Base-by-base conservation (phyloP, 2,113 vertebrate genomes). In the Rynchops niger region DNA sequence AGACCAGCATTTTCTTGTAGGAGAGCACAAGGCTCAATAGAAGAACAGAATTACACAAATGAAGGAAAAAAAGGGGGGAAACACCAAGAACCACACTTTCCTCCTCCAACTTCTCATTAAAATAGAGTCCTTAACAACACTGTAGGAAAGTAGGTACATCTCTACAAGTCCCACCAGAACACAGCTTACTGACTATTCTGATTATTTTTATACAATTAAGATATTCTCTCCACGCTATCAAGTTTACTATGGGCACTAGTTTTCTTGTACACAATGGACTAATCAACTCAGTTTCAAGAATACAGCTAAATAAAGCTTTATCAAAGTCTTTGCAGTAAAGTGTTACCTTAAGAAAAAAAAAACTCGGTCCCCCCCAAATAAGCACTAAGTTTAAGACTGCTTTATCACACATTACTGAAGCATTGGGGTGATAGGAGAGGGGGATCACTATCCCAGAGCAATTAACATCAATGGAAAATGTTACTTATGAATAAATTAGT, bases 71-170 rank as follows among this genome's bases (percentile, higher is more conserved):
- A 38, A 8, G 15, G 38, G 6, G 15, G 10, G 58, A 62, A 5
- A 7, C 29, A 79, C 27, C 9, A 63, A 92, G 38, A 79, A 11
- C 27, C 22, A 10, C 5, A 43, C 8, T 59, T 55, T 36, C 22
- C 59, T 25, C 26, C 43, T 59, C 27, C 32, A 83, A 15, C 16
- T 58, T 53, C 23, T 82, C 52, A 45, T 58, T 30, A 49, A 40
- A 50, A 58, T 2, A 26, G 13, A 11, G 4, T 38, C 29, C 42
- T 82, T 40, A 29, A 66, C 30, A 14, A 53, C 34, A 67, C 29
- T 11, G 3, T 0, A 53, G 30, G 12, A 70, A 13, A 30, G 15
- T 3, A 50, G 14, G 7, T 43, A 2, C 6, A 27, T 20, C 20
- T 47, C 79, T 25, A 36, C 36, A 82, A 18, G 5, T 85, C 47